Evolutionary conservation across 2,797 vertebrate genomes (phyloP).

Genomic region (Psittacula echo): DNA sequence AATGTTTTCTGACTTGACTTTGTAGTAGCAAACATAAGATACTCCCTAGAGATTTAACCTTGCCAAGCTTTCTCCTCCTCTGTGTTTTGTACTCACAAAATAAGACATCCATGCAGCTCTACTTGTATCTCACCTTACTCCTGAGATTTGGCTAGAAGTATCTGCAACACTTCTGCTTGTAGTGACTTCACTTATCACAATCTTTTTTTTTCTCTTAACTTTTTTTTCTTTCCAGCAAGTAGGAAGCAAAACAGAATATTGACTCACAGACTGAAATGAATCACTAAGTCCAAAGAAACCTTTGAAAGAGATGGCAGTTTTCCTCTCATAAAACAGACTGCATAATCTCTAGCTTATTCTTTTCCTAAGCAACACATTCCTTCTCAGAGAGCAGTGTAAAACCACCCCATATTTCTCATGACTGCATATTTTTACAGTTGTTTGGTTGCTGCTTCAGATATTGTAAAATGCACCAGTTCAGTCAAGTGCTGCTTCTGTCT

Average conservation of each 20-base stretch:
- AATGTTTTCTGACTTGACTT: not conserved
- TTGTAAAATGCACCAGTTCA: conserved; percentile 12
- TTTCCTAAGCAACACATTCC: conserved; percentile 60
- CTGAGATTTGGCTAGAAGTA: not conserved
- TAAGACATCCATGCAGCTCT: not conserved
- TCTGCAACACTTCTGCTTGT: not conserved
- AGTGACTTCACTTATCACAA: not conserved
- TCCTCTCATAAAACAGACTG: conserved; percentile 8
- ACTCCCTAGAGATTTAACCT: not conserved
- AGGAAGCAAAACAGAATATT: conserved; percentile 4
- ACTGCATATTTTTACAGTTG: not conserved
- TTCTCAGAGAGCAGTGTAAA: conserved; percentile 8
- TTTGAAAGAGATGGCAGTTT: conserved; percentile 47
- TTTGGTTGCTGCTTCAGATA: not conserved
- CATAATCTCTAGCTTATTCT: conserved; percentile 52
- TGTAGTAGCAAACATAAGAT: not conserved
- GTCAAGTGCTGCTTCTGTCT: conserved; percentile 3
- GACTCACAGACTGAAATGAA: conserved; percentile 62
- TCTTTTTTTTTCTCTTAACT: not conserved
- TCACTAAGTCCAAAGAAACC: conserved; percentile 33
- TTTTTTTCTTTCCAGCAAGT: not conserved
- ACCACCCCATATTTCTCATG: conserved; percentile 7
- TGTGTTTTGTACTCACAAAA: not conserved
- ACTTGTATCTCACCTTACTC: not conserved
- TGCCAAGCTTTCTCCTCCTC: not conserved